Percentiles rank a stretch among this genome's conserved stretches.
Conservation (phyloP, 1,140 invertebrate species). For the Colletes latitarsis region DNA sequence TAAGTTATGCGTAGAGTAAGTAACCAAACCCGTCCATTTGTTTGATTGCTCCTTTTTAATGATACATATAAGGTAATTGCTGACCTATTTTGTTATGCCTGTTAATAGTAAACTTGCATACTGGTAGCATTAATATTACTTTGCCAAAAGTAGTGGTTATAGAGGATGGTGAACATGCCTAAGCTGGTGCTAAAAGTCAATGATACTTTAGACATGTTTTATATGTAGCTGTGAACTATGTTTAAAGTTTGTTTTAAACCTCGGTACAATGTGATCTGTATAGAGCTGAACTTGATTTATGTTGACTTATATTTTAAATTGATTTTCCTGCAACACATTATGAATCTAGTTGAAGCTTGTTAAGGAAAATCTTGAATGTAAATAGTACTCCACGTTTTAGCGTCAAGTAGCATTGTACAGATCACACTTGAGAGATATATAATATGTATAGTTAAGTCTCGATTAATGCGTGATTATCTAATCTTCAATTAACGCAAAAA, state of each 20-base stretch:
- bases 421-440: constrained; percentile 13
- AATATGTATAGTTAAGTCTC: constrained; percentile 20
- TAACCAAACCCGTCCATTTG: constrained; percentile 60
- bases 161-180: constrained; percentile 34
- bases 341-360: constrained; percentile 7
- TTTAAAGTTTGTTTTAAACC: constrained; percentile 15
- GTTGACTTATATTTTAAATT: constrained; percentile 24
- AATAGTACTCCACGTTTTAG: constrained; percentile 21
- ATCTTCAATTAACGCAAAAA: neutral
- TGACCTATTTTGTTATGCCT: constrained; percentile 47
- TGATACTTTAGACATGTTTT: constrained; percentile 39
- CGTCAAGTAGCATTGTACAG: constrained; percentile 3
- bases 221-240: constrained; percentile 14
- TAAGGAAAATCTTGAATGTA: constrained; percentile 25
- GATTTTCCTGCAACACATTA: constrained; percentile 12
- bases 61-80: constrained; percentile 18
- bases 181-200: constrained; percentile 57
- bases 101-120: constrained; percentile 20
- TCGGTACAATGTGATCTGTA: constrained; percentile 16
- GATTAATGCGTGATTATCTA: neutral
- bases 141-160: constrained; percentile 41
- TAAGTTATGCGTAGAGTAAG: constrained; percentile 49
- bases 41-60: constrained; percentile 49
- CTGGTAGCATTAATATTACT: constrained; percentile 35
- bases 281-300: constrained; percentile 17